Evolutionary conservation across 2,888 invertebrate species (phyloP).

Genomic region (Ommatoiulus sabulosus): DNA sequence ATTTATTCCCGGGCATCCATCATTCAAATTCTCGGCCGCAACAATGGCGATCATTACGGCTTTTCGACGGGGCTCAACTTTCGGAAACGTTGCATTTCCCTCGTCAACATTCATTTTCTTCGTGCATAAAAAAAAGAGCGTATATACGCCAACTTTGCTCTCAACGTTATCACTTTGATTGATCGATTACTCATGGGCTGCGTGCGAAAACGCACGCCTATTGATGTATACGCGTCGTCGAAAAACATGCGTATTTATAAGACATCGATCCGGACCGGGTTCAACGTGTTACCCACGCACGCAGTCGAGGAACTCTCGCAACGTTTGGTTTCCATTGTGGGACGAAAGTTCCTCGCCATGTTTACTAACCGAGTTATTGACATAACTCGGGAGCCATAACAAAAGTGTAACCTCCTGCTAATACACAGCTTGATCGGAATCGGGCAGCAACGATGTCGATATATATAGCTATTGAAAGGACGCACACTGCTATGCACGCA

Average conservation of each 20-base stretch:
- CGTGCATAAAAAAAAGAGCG: no score
- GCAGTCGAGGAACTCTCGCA: not conserved
- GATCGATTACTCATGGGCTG: slow-evolving; percentile 8
- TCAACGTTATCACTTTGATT: slow-evolving; percentile 22
- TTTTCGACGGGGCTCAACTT: not conserved
- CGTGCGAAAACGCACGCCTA: not conserved
- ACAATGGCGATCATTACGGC: slow-evolving; percentile 16
- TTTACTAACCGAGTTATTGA: not conserved
- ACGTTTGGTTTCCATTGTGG: not conserved
- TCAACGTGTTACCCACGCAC: not conserved
- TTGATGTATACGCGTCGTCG: not conserved
- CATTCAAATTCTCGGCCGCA: slow-evolving; percentile 17
- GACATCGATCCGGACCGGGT: not conserved
- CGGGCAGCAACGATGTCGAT: no score
- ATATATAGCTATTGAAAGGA: no score
- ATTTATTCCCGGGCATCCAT: not conserved
- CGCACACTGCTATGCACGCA: no score
- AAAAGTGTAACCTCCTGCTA: no score
- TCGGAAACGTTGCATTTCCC: not conserved
- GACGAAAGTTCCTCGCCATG: not conserved
- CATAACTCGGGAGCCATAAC: not conserved
- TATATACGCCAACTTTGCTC: not conserved
- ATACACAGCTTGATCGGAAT: no score
- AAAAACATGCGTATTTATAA: not conserved
- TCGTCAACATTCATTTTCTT: slow-evolving; percentile 11